phyloP scores from a whole-genome alignment of 2,113 vertebrate genomes.

The Edolisoma coerulescens region DNA sequence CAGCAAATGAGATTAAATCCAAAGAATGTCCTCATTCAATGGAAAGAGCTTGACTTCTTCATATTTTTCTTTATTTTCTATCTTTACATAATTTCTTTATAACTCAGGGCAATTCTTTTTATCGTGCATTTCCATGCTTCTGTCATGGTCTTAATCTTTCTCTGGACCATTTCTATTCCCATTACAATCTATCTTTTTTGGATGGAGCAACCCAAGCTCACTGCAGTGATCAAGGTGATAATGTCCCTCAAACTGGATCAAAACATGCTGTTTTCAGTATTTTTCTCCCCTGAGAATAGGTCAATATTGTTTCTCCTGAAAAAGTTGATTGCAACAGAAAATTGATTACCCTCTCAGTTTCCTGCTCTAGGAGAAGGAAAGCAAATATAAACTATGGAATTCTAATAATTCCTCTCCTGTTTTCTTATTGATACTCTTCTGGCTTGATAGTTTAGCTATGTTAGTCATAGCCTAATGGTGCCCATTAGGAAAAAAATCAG shows the following conservation, averaged over 20 bases:
- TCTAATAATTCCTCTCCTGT: neutral
- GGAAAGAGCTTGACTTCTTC: neutral
- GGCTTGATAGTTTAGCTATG: neutral
- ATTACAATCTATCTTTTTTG: neutral
- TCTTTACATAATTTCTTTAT: neutral
- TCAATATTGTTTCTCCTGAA: neutral
- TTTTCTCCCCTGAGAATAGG: neutral
- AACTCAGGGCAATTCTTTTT: neutral
- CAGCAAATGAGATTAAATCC: neutral
- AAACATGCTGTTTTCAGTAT: neutral
- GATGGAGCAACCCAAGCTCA: neutral
- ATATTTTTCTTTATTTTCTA: neutral
- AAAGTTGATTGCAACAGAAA: neutral
- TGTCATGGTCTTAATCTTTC: neutral
- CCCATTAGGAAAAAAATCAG: neutral
- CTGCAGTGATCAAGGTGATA: neutral
- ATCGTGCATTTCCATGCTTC: neutral
- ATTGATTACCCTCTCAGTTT: neutral
- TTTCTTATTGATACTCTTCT: neutral
- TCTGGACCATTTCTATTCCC: neutral
- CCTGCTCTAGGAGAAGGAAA: neutral
- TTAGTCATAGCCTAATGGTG: neutral
- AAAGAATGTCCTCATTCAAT: neutral
- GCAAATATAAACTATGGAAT: neutral
- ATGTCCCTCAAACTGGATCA: neutral